These are phyloP conservation scores for Cephalopholis sonnerati DNA, from an alignment of 2,113 vertebrate species.

Conservation along the genomic window DNA sequence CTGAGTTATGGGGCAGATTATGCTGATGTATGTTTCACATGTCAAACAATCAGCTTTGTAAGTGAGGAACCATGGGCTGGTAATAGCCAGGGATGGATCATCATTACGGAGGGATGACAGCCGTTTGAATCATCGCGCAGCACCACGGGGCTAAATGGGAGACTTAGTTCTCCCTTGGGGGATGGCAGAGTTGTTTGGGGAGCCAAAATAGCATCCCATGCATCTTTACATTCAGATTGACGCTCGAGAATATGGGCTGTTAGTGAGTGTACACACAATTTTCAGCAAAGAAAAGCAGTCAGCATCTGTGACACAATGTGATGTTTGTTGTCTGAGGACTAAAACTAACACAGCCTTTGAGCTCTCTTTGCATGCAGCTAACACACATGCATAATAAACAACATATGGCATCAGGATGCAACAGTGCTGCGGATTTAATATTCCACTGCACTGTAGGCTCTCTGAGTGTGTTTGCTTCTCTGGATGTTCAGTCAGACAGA, in stretches of 20 bases:
- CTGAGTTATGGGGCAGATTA: conserved; percentile 73
- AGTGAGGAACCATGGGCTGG: conserved; percentile 69
- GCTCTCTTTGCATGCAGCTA: conserved; percentile 25
- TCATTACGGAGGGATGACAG: conserved; percentile 77
- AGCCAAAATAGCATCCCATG: conserved; percentile 24
- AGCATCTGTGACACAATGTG: neutral
- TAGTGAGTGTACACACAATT: conserved; percentile 31
- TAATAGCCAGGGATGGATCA: conserved; percentile 77
- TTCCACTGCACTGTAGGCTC: neutral
- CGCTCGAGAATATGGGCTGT: conserved; percentile 27
- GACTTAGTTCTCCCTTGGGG: conserved; percentile 39
- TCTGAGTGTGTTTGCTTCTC: neutral
- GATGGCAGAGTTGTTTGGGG: conserved; percentile 36
- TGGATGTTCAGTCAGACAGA: conserved; percentile 15
- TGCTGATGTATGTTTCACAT: conserved; percentile 72
- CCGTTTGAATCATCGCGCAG: conserved; percentile 59
- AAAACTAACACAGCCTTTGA: conserved; percentile 38
- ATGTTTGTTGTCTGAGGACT: conserved; percentile 25
- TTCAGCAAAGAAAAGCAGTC: conserved; percentile 15
- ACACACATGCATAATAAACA: conserved; percentile 43
- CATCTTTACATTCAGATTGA: conserved; percentile 35
- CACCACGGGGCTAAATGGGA: conserved; percentile 44
- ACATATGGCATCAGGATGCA: conserved; percentile 33
- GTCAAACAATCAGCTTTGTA: conserved; percentile 75
- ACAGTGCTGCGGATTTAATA: conserved; percentile 20